Evolutionary conservation across 2,113 vertebrate genomes (phyloP).

Genomic region (Benitochromis conjunctus): DNA sequence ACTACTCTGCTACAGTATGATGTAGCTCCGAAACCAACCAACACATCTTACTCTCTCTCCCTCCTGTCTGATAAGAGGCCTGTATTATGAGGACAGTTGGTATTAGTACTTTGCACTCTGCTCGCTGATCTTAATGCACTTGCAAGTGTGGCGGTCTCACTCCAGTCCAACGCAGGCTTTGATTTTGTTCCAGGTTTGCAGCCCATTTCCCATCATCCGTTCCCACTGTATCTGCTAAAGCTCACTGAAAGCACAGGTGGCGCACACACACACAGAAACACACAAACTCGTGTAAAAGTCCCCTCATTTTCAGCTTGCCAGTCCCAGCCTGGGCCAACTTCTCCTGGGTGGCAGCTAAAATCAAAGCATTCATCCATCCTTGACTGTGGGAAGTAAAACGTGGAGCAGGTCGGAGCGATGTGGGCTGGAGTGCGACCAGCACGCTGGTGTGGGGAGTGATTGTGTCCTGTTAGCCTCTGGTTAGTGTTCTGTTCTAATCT

Average conservation of each 20-base stretch:
- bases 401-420: slow-evolving; percentile 10
- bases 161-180: slow-evolving; percentile 42
- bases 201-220: slow-evolving; percentile 26
- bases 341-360: slow-evolving; percentile 55
- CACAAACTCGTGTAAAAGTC: slow-evolving; percentile 4
- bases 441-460: slow-evolving; percentile 67
- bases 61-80: slow-evolving; percentile 65
- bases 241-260: slow-evolving; percentile 41
- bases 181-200: slow-evolving; percentile 39
- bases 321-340: slow-evolving; percentile 22
- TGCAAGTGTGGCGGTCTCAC: slow-evolving; percentile 60
- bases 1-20: slow-evolving; percentile 30
- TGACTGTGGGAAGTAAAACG: slow-evolving; percentile 17
- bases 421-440: slow-evolving; percentile 56
- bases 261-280: slow-evolving; percentile 17
- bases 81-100: slow-evolving; percentile 69
- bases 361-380: slow-evolving; percentile 46
- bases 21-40: slow-evolving; percentile 21
- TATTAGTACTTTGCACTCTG: slow-evolving; percentile 80
- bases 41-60: background rate
- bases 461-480: slow-evolving; percentile 66
- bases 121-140: slow-evolving; percentile 76
- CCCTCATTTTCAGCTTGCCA: slow-evolving; percentile 25
- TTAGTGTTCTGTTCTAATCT: slow-evolving; percentile 73
- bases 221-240: slow-evolving; percentile 29